Base-by-base conservation (phyloP, 2,113 vertebrate genomes). In the Cyanoramphus novaezelandiae region DNA sequence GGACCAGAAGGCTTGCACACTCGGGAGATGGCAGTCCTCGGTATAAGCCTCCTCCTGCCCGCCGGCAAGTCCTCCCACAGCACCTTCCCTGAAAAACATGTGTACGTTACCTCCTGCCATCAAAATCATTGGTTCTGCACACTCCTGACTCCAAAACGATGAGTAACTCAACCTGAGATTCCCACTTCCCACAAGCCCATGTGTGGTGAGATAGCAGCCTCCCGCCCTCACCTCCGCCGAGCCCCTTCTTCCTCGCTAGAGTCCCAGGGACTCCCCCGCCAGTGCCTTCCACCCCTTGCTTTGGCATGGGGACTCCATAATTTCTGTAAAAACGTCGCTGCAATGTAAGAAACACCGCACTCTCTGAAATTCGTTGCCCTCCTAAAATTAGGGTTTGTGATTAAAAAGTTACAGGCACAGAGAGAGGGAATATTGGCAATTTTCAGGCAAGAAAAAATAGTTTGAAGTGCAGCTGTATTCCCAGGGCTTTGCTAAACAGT, bases 91-190 rank as follows among this genome's bases (percentile, higher is more conserved):
- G 88, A 39, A 14, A 81, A 94, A 81, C 82, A 35, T 79, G 88
- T 90, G 93, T 86, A 81, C 46, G 46, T 88, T 78, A 90, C 83
- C 93, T 94, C 88, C 92, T 90, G 88, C 93, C 82, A 75, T 53
- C 92, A 19, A 25, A 74, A 84, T 44, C 88, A 1, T n/a, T 53
- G 93, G 60, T 67, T 90, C 85, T 59, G 82, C 93, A 44, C 92
- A 64, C 90, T 86, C 92, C 88, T 80, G 92, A 70, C 95, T 93
- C 88, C 92, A 46, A 44, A 20, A 17, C 80, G 93, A 93, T 95
- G 94, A 96, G 92, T 94, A 95, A 96, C 92, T 83, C 90, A 92
- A 92, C 88, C 92, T 94, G 90, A 86, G 82, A 92, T 78, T 93
- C 88, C 86, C 93, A 88, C 92, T 77, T 92, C 90, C 94, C 85